Evolutionary conservation across 2,113 vertebrate genomes (phyloP).

Genomic region (Canis aureus): DNA sequence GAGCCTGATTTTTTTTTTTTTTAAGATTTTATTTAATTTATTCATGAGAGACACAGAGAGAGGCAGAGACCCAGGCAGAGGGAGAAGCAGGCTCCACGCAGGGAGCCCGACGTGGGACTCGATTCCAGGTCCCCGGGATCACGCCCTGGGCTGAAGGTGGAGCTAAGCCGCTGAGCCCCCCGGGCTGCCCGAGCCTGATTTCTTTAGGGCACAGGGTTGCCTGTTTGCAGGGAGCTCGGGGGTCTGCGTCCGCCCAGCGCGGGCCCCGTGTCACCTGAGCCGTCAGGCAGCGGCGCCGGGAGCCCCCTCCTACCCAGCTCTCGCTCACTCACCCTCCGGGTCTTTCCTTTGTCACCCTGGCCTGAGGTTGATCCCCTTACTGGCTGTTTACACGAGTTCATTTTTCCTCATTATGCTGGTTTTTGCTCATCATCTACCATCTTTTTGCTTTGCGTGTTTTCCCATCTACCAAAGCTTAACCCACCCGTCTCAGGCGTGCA

Average conservation of each 20-base stretch:
- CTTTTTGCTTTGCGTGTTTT: neutral
- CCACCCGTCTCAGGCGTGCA: too few species aligned
- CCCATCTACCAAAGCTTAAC: neutral
- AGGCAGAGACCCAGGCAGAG: neutral
- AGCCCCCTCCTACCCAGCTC: fast-evolving
- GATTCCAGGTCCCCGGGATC: fast-evolving
- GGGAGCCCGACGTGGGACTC: neutral
- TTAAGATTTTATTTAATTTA: too few species aligned
- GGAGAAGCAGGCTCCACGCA: neutral
- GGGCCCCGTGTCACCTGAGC: fast-evolving
- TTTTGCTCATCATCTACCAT: neutral
- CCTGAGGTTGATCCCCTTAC: neutral
- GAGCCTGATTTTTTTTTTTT: too few species aligned
- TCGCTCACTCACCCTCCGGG: fast-evolving
- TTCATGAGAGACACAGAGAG: too few species aligned
- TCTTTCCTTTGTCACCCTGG: neutral
- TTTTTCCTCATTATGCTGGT: neutral
- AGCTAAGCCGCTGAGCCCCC: too few species aligned
- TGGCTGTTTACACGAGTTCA: neutral
- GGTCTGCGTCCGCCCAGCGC: neutral
- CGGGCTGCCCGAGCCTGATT: neutral
- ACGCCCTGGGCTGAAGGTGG: neutral
- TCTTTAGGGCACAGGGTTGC: neutral
- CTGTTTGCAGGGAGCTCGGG: fast-evolving
- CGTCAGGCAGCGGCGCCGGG: neutral